Percentiles rank a stretch among this genome's conserved stretches.
Conservation (phyloP, 2,797 vertebrate species). For the Neopelma chrysocephalum region DNA sequence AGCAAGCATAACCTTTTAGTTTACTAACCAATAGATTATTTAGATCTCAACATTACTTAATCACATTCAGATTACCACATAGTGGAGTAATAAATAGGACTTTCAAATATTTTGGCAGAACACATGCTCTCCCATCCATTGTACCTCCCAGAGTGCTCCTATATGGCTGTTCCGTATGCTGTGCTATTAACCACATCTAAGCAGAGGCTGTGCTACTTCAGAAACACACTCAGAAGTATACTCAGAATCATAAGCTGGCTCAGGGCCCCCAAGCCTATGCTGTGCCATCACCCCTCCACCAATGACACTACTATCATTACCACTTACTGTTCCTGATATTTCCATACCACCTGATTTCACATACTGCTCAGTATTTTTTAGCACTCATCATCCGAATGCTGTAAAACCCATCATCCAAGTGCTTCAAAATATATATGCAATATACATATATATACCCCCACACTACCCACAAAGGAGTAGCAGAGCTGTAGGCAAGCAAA, state of each 20-base stretch:
- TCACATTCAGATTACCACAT: not conserved
- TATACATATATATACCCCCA: not conserved
- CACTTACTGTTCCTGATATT: not conserved
- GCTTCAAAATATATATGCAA: not conserved
- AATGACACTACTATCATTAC: not conserved
- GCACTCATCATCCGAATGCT: not conserved
- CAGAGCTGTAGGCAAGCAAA: conserved; percentile 16
- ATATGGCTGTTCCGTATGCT: not conserved
- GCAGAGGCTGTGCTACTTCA: not conserved
- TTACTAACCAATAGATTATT: not conserved
- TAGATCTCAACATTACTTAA: not conserved
- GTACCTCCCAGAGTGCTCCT: not conserved
- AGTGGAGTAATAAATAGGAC: not conserved
- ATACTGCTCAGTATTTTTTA: not conserved
- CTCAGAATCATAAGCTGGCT: not conserved
- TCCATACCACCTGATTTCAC: not conserved
- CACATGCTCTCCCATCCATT: not conserved
- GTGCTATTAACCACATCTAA: not conserved
- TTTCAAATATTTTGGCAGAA: not conserved
- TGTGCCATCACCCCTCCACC: not conserved
- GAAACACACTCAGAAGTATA: not conserved
- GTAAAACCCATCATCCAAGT: not conserved
- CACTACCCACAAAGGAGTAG: conserved; percentile 5
- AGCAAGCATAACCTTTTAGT: not conserved
- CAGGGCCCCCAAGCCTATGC: not conserved